Conservation (phyloP, 2,113 vertebrate genomes). For the Mormyrus lacerda region DNA sequence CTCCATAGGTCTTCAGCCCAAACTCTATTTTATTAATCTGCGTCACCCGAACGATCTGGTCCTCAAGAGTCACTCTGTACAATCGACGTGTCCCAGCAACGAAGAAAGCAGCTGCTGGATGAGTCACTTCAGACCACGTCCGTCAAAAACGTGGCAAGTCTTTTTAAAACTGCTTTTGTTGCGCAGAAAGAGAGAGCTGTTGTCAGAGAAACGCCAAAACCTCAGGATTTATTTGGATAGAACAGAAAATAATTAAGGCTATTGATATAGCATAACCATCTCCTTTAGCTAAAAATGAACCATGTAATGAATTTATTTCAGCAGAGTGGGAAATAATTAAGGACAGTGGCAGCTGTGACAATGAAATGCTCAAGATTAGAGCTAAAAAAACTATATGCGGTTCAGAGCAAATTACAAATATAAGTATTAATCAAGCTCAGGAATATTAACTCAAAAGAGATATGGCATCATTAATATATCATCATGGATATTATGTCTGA, state of each 20-base stretch:
- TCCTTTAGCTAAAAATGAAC: neutral
- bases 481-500: neutral
- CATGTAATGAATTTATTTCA: slow-evolving; percentile 2
- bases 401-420: neutral
- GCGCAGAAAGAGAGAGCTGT: neutral
- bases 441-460: neutral
- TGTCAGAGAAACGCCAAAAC: neutral
- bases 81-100: neutral
- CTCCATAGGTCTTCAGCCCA: neutral
- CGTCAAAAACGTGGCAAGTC: neutral
- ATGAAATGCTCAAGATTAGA: neutral
- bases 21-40: neutral
- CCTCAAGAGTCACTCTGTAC: neutral
- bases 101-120: neutral
- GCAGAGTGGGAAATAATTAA: neutral
- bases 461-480: neutral
- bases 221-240: neutral
- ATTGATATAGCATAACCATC: neutral
- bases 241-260: neutral
- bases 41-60: neutral
- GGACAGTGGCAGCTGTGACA: neutral
- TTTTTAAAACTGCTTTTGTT: neutral
- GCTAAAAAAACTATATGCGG: neutral
- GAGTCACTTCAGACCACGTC: neutral
- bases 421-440: neutral